Base-by-base conservation (phyloP, 2,888 invertebrate species). In the Spatulosminthurus flaviceps region DNA sequence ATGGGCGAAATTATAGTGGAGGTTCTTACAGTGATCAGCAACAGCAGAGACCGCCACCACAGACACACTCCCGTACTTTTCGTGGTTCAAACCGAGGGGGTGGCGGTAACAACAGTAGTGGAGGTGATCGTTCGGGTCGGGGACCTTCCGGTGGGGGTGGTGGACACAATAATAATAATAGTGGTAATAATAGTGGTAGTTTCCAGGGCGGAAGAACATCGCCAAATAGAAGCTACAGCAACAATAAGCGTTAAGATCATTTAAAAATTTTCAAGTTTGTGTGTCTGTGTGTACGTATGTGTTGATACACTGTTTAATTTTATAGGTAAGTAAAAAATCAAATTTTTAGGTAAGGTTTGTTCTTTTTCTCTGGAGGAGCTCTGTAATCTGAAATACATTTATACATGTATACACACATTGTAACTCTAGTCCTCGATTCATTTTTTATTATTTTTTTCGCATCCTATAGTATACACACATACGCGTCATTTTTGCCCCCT, bases 61-160 rank as follows among this genome's bases (percentile, higher is more conserved):
- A 78, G 21, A 80, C 81, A n/a, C 81, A 81, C 28, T 77, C 83
- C 19, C 78, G 84, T 22, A 83, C 84, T 11, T 84, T 83, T 76
- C 78, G 83, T 51, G 84, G 84, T 42, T 83, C 83, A 13, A 83
- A 85, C 80, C 83, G 83, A 66, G 81, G 83, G 26, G 83, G 83
- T 4, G 70, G 41, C n/a, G 66, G 76, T 13, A 87, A 88, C 69
- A 83, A 85, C 85, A 89, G 89, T 21, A 79, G 82, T 64, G 83
- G 83, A 43, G 84, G 85, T 9, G 82, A 82, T 51, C 85, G 85
- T 80, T 84, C 86, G 34, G 86, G 86, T 28, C 70, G 70, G 34
- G 70, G 70, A n/a, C 70, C 70, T n/a, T 34, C 70, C 5, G 22
- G 87, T 28, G 64, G 87, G 84, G 88, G 89, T 85, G 81, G 86